These are phyloP conservation scores for Matsumyia berberina DNA, from an alignment of 2,888 invertebrate species.

Conservation along the genomic window DNA sequence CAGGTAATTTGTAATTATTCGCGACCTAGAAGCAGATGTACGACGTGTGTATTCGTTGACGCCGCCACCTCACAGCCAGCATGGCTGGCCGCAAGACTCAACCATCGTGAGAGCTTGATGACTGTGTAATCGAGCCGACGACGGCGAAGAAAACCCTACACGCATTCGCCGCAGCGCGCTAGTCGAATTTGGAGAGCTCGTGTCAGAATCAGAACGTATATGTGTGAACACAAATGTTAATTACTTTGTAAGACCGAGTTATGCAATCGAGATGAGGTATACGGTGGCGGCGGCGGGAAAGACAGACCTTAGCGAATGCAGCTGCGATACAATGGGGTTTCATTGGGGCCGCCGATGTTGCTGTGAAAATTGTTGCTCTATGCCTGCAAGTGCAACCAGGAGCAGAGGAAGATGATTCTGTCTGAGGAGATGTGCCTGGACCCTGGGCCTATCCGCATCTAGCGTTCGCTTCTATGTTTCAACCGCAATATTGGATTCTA, in stretches of 20 bases:
- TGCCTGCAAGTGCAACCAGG: neutral
- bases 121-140: constrained; percentile 12
- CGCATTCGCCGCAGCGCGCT: constrained; percentile 17
- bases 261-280: constrained; percentile 60
- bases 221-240: constrained; percentile 55
- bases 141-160: constrained; percentile 22
- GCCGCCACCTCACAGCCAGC: constrained; percentile 1
- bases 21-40: constrained; percentile 33
- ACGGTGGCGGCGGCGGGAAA: constrained; percentile 26
- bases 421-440: neutral
- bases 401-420: neutral
- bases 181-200: constrained; percentile 42
- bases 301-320: constrained; percentile 37
- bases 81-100: constrained; percentile 9
- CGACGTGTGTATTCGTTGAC: constrained; percentile 18
- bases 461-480: constrained; percentile 6
- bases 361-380: neutral
- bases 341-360: neutral
- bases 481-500: constrained; percentile 40
- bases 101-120: constrained; percentile 11
- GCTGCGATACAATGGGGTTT: constrained; percentile 25
- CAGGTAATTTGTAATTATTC: constrained; percentile 35
- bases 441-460: neutral
- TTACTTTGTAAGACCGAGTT: constrained; percentile 56
- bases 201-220: constrained; percentile 48